Percentiles rank a stretch among this genome's conserved stretches.
Evolutionary conservation across 1,140 invertebrate species (phyloP).

Genomic region (Littorina saxatilis): DNA sequence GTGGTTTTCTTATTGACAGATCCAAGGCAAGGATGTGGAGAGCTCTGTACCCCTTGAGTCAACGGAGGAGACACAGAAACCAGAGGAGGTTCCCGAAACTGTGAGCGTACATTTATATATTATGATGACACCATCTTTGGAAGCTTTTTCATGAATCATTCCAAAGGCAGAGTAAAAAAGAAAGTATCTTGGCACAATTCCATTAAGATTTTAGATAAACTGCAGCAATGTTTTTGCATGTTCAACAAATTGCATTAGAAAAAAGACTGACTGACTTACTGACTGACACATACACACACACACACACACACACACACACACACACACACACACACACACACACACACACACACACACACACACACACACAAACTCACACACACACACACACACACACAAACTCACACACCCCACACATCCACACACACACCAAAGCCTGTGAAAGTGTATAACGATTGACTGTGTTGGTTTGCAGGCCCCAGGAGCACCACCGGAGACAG

Average conservation of each 20-base stretch:
- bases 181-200: background rate
- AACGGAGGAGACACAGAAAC: conserved; percentile 44
- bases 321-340: too few species aligned
- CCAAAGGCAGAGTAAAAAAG: background rate
- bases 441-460: too few species aligned
- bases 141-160: background rate
- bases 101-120: background rate
- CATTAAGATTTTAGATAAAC: background rate
- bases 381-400: too few species aligned
- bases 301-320: too few species aligned
- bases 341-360: too few species aligned
- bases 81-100: conserved; percentile 45
- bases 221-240: too few species aligned
- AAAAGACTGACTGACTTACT: background rate
- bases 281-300: too few species aligned
- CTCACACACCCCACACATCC: too few species aligned
- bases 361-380: too few species aligned
- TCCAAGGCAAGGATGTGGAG: conserved; percentile 55
- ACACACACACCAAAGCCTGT: too few species aligned
- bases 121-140: background rate
- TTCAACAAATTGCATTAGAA: background rate
- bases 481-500: conserved; percentile 53
- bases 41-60: conserved; percentile 40
- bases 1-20: too few species aligned
- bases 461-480: conserved; percentile 46